These are phyloP conservation scores for Liparis tanakae DNA, from an alignment of 2,797 vertebrate genomes.

Conservation along the genomic window DNA sequence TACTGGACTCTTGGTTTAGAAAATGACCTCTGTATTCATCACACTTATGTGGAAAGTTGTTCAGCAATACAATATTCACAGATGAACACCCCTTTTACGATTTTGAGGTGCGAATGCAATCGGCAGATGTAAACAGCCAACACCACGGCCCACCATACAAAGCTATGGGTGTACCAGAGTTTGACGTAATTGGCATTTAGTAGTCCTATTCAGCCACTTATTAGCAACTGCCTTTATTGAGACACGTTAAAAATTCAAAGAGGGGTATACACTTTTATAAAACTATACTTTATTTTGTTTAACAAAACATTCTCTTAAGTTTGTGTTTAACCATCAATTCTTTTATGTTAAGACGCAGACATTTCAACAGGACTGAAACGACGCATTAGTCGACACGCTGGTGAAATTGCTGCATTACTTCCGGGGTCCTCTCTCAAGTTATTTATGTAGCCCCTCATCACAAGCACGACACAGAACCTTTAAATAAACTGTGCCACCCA, in stretches of 20 bases:
- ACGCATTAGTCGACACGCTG: slow-evolving; percentile 16
- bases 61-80: not conserved
- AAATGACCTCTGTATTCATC: not conserved
- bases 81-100: not conserved
- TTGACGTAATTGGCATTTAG: not conserved
- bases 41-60: too few relatives aligned
- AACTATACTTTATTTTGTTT: too few relatives aligned
- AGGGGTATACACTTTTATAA: too few relatives aligned
- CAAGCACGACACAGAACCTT: slow-evolving; percentile 10
- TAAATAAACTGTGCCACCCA: slow-evolving; percentile 3
- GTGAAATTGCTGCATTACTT: slow-evolving; percentile 25
- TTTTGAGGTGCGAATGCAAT: not conserved
- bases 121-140: not conserved
- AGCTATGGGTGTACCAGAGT: not conserved
- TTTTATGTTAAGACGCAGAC: too few relatives aligned
- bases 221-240: too few relatives aligned
- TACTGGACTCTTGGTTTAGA: not conserved
- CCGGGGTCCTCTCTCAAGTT: slow-evolving; percentile 8
- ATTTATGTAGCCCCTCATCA: slow-evolving; percentile 10
- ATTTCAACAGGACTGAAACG: too few relatives aligned
- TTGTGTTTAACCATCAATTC: too few relatives aligned
- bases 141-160: not conserved
- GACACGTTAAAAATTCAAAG: too few relatives aligned
- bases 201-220: too few relatives aligned
- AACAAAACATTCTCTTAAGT: too few relatives aligned